phyloP scores from a whole-genome alignment of 1,140 invertebrate species.

The Pomacea maculata region DNA sequence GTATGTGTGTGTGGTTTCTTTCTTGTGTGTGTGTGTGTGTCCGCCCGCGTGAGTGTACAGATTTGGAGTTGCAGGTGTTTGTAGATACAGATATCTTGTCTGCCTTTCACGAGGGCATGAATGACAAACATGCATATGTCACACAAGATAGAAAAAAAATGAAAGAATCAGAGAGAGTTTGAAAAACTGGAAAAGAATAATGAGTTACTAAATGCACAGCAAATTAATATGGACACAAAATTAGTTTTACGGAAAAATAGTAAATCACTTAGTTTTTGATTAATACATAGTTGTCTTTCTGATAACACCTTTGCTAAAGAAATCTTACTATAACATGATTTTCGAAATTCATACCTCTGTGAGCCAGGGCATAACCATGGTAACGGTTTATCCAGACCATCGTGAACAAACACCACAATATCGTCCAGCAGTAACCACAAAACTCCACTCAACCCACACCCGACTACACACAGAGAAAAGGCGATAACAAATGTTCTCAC shows the following conservation, averaged over 20 bases:
- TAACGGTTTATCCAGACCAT: conserved; percentile 12
- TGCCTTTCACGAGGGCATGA: neutral
- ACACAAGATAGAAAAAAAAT: neutral
- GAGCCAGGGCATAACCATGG: neutral
- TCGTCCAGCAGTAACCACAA: neutral
- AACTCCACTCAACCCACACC: neutral
- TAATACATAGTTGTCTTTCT: neutral
- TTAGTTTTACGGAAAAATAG: neutral
- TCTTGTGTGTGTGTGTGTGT: neutral
- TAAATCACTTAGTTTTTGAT: neutral
- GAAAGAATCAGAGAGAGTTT: neutral
- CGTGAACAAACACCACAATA: neutral
- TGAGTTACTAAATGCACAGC: neutral
- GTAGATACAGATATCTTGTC: neutral
- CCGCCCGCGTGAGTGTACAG: neutral
- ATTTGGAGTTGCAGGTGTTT: neutral
- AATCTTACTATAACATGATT: neutral
- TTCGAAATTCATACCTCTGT: neutral
- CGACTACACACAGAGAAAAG: neutral
- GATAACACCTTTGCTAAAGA: neutral
- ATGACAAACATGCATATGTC: neutral
- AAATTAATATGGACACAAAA: neutral
- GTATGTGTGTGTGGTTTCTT: neutral
- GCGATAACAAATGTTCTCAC: neutral
- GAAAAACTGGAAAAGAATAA: neutral